phyloP scores from a whole-genome alignment of 2,797 vertebrate species.

The Picus viridis region DNA sequence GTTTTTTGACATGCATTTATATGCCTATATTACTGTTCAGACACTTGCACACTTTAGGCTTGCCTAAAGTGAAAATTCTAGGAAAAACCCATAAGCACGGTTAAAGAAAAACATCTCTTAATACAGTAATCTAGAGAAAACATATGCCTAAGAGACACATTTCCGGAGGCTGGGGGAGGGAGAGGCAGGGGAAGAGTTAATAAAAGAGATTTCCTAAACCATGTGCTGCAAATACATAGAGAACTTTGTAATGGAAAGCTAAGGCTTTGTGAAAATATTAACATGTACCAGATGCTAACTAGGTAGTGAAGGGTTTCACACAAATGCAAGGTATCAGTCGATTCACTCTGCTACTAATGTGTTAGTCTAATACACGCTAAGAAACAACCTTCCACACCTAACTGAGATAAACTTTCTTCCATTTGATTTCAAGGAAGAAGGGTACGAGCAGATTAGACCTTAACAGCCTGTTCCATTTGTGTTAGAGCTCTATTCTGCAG shows the following conservation, averaged over 20 bases:
- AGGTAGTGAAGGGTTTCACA: conserved; percentile 65
- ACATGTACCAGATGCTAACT: conserved; percentile 75
- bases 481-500: neutral
- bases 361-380: conserved; percentile 45
- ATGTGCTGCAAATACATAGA: conserved; percentile 69
- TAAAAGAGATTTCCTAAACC: conserved; percentile 57
- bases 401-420: conserved; percentile 55
- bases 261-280: conserved; percentile 72
- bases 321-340: conserved; percentile 57
- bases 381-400: conserved; percentile 48
- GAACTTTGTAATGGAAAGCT: conserved; percentile 73
- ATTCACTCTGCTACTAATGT: conserved; percentile 40
- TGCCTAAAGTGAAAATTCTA: conserved; percentile 71
- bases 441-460: neutral
- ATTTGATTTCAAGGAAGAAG: conserved; percentile 5
- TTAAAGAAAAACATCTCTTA: conserved; percentile 74
- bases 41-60: conserved; percentile 58
- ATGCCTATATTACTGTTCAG: neutral
- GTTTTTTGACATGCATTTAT: conserved; percentile 61
- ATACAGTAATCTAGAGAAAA: conserved; percentile 73
- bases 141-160: conserved; percentile 71
- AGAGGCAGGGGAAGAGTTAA: too few relatives aligned
- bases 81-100: conserved; percentile 55
- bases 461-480: neutral
- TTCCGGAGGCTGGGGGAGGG: neutral